Evolutionary conservation across 2,113 vertebrate genomes (phyloP).

Genomic region (Tachysurus fulvidraco): DNA sequence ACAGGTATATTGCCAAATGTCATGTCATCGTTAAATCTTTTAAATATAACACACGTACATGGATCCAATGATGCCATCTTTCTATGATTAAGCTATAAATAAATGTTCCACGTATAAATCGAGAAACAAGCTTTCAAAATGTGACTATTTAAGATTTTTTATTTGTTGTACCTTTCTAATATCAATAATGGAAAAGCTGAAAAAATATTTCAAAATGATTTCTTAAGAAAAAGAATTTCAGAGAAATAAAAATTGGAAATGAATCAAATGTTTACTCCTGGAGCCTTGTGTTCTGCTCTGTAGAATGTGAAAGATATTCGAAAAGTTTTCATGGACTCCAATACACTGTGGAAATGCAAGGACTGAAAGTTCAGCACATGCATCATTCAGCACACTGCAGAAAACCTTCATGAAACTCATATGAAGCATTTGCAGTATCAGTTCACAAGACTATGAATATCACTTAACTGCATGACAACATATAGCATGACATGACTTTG

Average conservation of each 20-base stretch:
- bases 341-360: not conserved
- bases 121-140: too few relatives aligned
- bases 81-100: not conserved
- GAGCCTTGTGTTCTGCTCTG: not conserved
- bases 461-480: not conserved
- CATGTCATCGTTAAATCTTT: not conserved
- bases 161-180: not conserved
- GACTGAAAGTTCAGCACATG: not conserved
- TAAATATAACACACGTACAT: not conserved
- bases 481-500: not conserved
- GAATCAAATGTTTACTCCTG: not conserved
- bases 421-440: not conserved
- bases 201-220: not conserved
- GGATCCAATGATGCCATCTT: not conserved
- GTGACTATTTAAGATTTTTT: not conserved
- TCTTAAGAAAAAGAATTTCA: not conserved
- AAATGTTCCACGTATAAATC: not conserved
- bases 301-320: not conserved
- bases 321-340: not conserved
- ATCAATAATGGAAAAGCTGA: not conserved
- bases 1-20: not conserved
- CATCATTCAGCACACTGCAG: not conserved
- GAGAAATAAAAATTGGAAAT: not conserved
- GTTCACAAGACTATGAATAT: not conserved
- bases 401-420: not conserved